Conservation (phyloP, 92 coral and sea anemone genomes). For the Pocillopora meandrina region DNA sequence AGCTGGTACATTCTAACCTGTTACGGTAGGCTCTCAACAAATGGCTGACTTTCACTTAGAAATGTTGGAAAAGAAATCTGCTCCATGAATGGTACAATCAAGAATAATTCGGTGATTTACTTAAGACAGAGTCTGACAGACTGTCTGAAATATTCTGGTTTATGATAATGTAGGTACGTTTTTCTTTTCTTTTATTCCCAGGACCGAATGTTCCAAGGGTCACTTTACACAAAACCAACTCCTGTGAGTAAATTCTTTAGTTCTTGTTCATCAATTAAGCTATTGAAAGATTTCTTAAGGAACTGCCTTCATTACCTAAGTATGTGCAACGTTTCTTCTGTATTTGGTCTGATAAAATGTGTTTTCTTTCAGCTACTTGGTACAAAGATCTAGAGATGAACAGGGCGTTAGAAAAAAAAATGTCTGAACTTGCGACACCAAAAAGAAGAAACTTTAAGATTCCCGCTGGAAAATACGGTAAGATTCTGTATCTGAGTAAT, state of each 20-base stretch:
- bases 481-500: background rate
- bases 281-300: background rate
- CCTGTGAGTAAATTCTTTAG: background rate
- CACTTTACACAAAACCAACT: slow-evolving; percentile 29
- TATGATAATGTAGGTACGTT: too few species aligned
- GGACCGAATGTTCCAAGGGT: slow-evolving; percentile 41
- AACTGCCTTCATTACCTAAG: background rate
- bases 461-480: slow-evolving; percentile 71
- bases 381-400: slow-evolving; percentile 38
- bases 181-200: background rate
- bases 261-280: background rate
- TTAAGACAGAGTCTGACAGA: too few species aligned
- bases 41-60: background rate
- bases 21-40: slow-evolving; percentile 51
- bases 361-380: slow-evolving; percentile 2
- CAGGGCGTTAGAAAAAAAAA: slow-evolving; percentile 12
- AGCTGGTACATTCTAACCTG: slow-evolving; percentile 80
- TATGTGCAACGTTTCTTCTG: background rate
- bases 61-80: too few species aligned
- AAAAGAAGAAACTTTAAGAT: slow-evolving; percentile 53
- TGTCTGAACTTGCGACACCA: slow-evolving; percentile 54
- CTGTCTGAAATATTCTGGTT: too few species aligned
- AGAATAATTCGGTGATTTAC: too few species aligned
- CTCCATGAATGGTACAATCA: too few species aligned
- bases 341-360: background rate